Evolutionary conservation across 2,888 invertebrate species (phyloP).

Genomic region (Drosophila paranaensis): DNA sequence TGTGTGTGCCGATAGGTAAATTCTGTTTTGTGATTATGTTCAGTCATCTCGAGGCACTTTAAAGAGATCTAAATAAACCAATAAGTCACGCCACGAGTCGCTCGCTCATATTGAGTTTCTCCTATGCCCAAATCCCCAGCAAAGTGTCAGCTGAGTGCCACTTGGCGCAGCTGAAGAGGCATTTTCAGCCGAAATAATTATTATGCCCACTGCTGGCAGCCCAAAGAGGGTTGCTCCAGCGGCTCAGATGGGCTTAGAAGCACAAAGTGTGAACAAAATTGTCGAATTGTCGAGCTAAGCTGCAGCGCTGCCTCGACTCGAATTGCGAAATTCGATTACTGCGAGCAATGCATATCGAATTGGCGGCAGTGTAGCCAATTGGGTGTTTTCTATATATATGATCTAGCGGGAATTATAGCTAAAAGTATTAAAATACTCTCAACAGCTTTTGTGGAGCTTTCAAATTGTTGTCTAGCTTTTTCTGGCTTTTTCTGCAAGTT

Average conservation of each 20-base stretch:
- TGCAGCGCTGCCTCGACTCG: neutral
- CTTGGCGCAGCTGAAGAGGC: constrained; percentile 55
- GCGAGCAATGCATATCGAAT: constrained; percentile 31
- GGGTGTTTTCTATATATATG: too few relatives aligned
- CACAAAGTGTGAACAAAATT: neutral
- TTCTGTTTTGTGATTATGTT: constrained; percentile 59
- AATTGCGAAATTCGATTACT: constrained; percentile 40
- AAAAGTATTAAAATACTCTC: too few relatives aligned
- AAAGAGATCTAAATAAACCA: constrained; percentile 80
- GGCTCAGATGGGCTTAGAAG: constrained; percentile 50
- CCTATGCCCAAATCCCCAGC: constrained; percentile 66
- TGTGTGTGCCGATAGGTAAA: constrained; percentile 58
- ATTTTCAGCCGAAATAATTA: constrained; percentile 2
- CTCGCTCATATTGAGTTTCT: constrained; percentile 73
- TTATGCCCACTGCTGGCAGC: constrained; percentile 20
- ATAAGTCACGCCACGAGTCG: constrained; percentile 79
- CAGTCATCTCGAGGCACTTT: constrained; percentile 74
- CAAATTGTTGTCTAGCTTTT: too few relatives aligned
- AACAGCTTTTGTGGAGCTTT: too few relatives aligned
- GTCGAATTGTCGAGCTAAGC: constrained; percentile 1
- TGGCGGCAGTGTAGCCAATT: neutral
- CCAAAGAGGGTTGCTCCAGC: constrained; percentile 30
- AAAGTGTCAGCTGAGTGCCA: constrained; percentile 80
- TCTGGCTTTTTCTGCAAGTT: too few relatives aligned
- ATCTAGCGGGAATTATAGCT: too few relatives aligned